Evolutionary conservation across 2,113 vertebrate genomes (phyloP).

Genomic region (Choloepus hoffmanni): DNA sequence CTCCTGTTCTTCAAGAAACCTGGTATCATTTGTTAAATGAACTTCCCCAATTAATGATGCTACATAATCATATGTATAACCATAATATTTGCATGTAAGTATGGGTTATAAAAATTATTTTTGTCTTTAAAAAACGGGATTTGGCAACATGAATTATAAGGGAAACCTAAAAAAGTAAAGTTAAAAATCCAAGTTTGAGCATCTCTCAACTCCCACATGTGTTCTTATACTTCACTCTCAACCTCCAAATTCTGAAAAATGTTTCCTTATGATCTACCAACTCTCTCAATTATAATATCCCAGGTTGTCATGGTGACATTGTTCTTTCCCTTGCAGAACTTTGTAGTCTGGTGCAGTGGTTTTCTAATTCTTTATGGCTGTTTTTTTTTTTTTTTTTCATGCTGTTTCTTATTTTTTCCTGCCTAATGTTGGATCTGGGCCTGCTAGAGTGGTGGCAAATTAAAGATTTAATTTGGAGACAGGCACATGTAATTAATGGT

Average conservation of each 20-base stretch:
- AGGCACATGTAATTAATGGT: not conserved
- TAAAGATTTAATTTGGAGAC: conserved; percentile 3
- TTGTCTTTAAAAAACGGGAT: conserved; percentile 34
- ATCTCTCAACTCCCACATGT: conserved; percentile 54
- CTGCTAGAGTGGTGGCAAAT: not conserved
- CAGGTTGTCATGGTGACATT: conserved; percentile 69
- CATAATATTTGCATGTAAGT: not conserved
- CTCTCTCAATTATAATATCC: conserved; percentile 62
- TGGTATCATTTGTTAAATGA: conserved; percentile 28
- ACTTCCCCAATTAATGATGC: not conserved
- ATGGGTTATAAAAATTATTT: not conserved
- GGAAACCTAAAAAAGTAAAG: conserved; percentile 30
- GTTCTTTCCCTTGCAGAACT: not conserved
- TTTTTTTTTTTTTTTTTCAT: not conserved
- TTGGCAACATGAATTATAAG: not conserved
- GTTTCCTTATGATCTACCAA: conserved; percentile 38
- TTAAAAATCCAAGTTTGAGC: conserved; percentile 47
- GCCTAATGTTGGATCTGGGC: not conserved
- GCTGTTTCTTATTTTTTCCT: not conserved
- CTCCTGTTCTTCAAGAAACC: not conserved
- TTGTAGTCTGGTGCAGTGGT: not conserved
- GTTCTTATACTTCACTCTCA: conserved; percentile 7
- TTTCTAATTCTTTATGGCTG: not conserved
- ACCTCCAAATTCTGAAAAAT: conserved; percentile 21
- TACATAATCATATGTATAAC: not conserved